A percentile compares a stretch with the other conserved stretches of the same genome.
phyloP scores from a whole-genome alignment of 92 coral and sea anemone species.

The Parazoanthus atlanticus region DNA sequence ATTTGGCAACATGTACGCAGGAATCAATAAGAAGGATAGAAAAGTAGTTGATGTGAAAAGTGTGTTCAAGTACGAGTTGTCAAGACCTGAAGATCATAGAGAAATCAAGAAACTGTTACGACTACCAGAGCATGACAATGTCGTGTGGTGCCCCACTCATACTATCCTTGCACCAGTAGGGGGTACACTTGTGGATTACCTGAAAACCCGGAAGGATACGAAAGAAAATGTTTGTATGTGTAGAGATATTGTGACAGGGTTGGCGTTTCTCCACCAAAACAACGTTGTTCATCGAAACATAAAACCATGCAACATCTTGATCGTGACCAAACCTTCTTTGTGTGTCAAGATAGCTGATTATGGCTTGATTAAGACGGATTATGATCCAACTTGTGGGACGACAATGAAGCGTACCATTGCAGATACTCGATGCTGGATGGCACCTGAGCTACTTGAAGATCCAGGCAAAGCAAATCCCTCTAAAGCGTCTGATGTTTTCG shows the following conservation, averaged over 20 bases:
- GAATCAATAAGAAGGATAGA: slow-evolving; percentile 41
- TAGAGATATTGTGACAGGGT: slow-evolving; percentile 38
- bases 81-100: slow-evolving; percentile 15
- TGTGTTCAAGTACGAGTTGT: neutral
- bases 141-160: slow-evolving; percentile 25
- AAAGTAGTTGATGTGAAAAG: slow-evolving; percentile 49
- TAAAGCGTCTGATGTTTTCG: slow-evolving; percentile 9
- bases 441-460: slow-evolving; percentile 12
- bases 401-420: neutral
- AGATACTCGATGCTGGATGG: slow-evolving; percentile 30
- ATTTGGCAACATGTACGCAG: slow-evolving; percentile 38
- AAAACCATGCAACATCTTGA: slow-evolving; percentile 11
- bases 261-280: slow-evolving; percentile 1
- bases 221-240: neutral
- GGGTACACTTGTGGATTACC: slow-evolving; percentile 31
- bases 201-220: neutral
- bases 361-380: slow-evolving; percentile 4
- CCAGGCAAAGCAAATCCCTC: slow-evolving; percentile 1
- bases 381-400: neutral
- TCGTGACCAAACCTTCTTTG: neutral
- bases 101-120: slow-evolving; percentile 25
- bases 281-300: slow-evolving; percentile 10
- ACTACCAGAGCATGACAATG: slow-evolving; percentile 28
- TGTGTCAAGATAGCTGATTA: slow-evolving; percentile 19
- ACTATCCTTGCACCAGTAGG: slow-evolving; percentile 41